Base-by-base conservation (phyloP, 2,888 invertebrate species). In the Brenthis hecate region DNA sequence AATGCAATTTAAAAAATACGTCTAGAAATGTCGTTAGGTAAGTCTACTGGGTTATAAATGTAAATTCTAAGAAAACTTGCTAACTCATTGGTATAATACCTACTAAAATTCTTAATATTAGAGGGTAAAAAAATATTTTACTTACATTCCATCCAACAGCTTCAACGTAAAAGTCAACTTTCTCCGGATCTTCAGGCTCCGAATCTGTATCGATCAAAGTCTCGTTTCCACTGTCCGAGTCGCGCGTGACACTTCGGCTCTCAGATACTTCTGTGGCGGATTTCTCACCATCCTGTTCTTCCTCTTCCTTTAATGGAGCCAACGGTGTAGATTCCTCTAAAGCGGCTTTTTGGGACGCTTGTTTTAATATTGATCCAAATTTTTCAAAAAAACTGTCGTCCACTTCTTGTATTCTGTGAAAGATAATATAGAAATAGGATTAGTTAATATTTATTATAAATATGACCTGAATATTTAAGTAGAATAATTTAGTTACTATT, bases 311-410 rank as follows among this genome's bases (percentile, higher is more conserved):
- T 71, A 94, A 80, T 8, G 94, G 93, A 13, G 94, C 94, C 66
- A 94, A 79, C 0, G 94, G 93, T 13, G 94, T 94, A 2, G 93
- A 85, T 74, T 95, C 94, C 72, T 93, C 91, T 64, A 91, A 82
- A 32, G 94, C 94, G 0, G 94, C 95, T 72, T 91, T 93, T 76
- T 92, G 93, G n/a, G 94, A 94, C 0, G 91, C 93, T 81, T 95
- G 95, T 65, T 94, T 94, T 66, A 97, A 87, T 62, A 96, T 91
- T 0, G 96, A 95, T 0, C 97, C 97, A 78, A 97, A 96, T 80
- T 96, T 96, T 84, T 97, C 97, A 83, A 97, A 97, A 86, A 97
- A 97, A 62, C 96, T 96, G 76, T 96, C 96, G 85, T 97, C 97
- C 19, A 96, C 94, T 89, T 96, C 96, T 91, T 96, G 96, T 74